Evolutionary conservation across 2,797 vertebrate species (phyloP), one percentile per base, ranked within the genome.

Genomic region (Emydoidea blandingii): DNA sequence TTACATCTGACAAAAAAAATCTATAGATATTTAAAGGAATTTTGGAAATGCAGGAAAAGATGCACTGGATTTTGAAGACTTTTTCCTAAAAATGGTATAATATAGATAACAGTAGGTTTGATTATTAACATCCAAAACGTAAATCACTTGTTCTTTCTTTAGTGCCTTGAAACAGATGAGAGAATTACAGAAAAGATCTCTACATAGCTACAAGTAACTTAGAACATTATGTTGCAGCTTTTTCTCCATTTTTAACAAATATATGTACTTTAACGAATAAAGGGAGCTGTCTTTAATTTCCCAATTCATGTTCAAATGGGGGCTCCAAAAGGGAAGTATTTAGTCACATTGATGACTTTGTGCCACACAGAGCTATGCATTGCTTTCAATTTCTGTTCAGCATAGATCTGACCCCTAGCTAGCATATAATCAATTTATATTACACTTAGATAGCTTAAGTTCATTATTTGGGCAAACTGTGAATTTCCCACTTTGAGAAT

Each of bases 61-160:
- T 54, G 34, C 12, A 4, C 7, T 54, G 44, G n/a, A 54, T 78
- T n/a, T 56, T 0, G 29, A 86, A 91, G 62, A 25, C 18, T 49
- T 44, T 5, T 59, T 31, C 18, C 49, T 52, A 0, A 3, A 50
- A 31, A 44, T 34, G 16, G 54, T 25, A 0, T 12, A 83, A 90
- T 82, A 56, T 78, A 81, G 31, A 79, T 65, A 31, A 50, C 57
- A 52, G 76, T 91, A 59, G 49, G 41, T 89, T 41, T 54, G 44
- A 88, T 94, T 44, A 62, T 90, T 91, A 72, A 90, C 86, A 86
- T 89, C 4, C 74, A 34, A 90, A 79, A 10, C 53, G 72, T 31
- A 80, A 93, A 79, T 44, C 62, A 50, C 59, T 29, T 59, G 25
- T 68, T 87, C 87, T 83, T 92, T 80, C 81, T 41, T 74, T 12